These are phyloP conservation scores for Noctua janthina DNA, from an alignment of 2,888 invertebrate genomes.

Conservation along the genomic window DNA sequence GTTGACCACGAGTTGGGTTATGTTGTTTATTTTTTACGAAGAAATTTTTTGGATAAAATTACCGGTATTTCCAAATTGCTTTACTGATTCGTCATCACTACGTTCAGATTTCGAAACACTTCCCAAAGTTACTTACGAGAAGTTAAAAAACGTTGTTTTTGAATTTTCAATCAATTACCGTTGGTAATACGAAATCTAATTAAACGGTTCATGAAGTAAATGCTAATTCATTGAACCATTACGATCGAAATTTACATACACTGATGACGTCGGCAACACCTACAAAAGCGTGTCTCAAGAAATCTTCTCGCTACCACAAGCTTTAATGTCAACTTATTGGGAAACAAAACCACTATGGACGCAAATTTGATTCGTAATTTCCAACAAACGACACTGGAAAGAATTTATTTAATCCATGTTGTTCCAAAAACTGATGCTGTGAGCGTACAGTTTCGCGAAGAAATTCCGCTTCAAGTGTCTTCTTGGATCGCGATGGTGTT, in stretches of 20 bases:
- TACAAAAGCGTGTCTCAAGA: conserved; percentile 36
- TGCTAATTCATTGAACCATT: conserved; percentile 14
- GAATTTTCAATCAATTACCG: background rate
- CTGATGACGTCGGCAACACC: conserved; percentile 24
- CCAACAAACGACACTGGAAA: conserved; percentile 78
- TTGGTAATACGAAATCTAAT: background rate
- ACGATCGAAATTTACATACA: conserved; percentile 23
- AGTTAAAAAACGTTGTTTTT: background rate
- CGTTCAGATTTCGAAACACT: background rate
- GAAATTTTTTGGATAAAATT: background rate
- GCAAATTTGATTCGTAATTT: conserved; percentile 79
- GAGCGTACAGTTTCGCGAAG: conserved; percentile 83
- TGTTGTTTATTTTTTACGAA: background rate
- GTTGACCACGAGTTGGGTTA: background rate
- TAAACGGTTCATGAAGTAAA: conserved; percentile 18
- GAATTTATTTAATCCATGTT: conserved; percentile 86
- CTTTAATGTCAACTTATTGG: conserved; percentile 73
- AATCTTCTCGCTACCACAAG: conserved; percentile 59
- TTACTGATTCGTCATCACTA: background rate
- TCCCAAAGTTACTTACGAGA: background rate
- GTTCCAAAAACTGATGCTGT: conserved; percentile 83
- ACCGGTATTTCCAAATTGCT: conserved; percentile 6
- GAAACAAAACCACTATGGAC: conserved; percentile 72
- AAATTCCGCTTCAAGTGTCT: conserved; percentile 81
- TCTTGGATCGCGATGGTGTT: conserved; percentile 66